Evolutionary conservation across 2,797 vertebrate species (phyloP).

Genomic region (Galagoides demidoff): DNA sequence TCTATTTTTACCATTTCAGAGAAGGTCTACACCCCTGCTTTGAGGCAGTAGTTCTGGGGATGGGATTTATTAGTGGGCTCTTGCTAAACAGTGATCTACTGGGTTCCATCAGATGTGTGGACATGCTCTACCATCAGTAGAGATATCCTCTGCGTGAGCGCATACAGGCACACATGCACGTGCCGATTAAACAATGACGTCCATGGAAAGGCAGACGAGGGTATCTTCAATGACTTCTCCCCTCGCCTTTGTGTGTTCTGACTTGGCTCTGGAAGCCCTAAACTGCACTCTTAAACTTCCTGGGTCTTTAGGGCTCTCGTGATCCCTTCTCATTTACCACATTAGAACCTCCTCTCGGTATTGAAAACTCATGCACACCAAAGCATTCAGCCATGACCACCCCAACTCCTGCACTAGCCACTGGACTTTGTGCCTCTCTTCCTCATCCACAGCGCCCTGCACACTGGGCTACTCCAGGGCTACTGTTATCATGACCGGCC

Average conservation of each 20-base stretch:
- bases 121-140: neutral
- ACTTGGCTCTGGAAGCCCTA: neutral
- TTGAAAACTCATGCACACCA: neutral
- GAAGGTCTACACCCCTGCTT: neutral
- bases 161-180: rapidly evolving
- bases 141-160: neutral
- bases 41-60: neutral
- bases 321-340: neutral
- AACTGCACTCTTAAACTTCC: neutral
- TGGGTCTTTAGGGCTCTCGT: neutral
- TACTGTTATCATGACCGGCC: neutral
- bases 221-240: neutral
- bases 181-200: neutral
- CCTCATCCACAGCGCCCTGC: neutral
- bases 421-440: neutral
- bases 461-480: neutral
- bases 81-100: neutral
- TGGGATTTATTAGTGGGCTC: neutral
- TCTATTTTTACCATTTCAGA: neutral
- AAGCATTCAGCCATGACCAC: neutral
- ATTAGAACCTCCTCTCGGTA: neutral
- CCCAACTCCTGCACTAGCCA: neutral
- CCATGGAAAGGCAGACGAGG: neutral
- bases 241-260: neutral
- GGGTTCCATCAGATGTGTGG: neutral